These are phyloP conservation scores for Empis stercorea DNA, from an alignment of 2,888 invertebrate species.

Conservation along the genomic window DNA sequence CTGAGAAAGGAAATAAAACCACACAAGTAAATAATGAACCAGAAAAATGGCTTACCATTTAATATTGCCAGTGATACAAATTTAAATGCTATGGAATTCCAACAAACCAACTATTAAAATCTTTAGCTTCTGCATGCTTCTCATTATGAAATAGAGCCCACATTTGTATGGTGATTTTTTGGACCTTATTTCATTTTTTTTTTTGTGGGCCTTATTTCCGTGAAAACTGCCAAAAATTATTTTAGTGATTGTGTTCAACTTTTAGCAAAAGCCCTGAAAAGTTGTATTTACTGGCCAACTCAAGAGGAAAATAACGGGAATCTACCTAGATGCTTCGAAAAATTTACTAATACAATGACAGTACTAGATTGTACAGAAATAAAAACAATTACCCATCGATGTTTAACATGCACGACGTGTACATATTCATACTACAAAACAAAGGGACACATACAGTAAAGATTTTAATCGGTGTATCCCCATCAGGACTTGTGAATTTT, in stretches of 20 bases:
- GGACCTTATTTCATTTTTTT: no score
- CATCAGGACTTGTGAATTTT: conserved; percentile 2
- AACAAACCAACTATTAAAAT: background rate
- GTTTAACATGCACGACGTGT: background rate
- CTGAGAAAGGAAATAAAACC: background rate
- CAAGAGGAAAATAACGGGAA: background rate
- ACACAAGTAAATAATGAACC: no score
- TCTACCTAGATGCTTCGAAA: background rate
- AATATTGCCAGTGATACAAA: background rate
- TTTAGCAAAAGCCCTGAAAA: background rate
- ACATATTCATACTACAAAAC: conserved; percentile 1
- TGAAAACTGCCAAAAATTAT: background rate
- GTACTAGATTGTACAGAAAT: background rate
- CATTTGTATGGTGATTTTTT: no score
- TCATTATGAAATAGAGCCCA: no score
- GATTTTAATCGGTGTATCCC: conserved; percentile 1
- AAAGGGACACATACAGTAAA: conserved; percentile 2
- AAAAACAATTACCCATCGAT: background rate
- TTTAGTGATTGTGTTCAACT: background rate
- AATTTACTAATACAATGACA: background rate
- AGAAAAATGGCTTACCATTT: background rate
- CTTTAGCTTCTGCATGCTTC: no score
- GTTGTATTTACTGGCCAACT: background rate
- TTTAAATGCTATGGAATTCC: background rate
- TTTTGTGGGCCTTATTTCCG: background rate